Evolutionary conservation across 2,888 invertebrate species (phyloP).

Genomic region (Drosophila vallismaia): DNA sequence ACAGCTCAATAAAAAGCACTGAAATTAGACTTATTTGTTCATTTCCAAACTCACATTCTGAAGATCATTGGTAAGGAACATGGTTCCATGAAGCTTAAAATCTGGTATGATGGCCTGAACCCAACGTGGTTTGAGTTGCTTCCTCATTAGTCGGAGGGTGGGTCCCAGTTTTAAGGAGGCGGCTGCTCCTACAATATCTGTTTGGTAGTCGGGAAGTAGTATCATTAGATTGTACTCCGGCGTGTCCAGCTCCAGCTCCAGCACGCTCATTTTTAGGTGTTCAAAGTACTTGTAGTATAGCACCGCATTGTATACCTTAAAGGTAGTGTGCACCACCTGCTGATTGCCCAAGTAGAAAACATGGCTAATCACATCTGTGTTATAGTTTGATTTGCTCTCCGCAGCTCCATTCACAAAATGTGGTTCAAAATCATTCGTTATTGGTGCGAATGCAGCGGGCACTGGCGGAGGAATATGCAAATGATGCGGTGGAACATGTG

Average conservation of each 20-base stretch:
- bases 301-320: slow-evolving; percentile 90
- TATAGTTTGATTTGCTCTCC: slow-evolving; percentile 74
- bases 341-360: slow-evolving; percentile 84
- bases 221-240: slow-evolving; percentile 91
- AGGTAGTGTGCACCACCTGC: slow-evolving; percentile 86
- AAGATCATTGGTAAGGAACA: slow-evolving; percentile 91
- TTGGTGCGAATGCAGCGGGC: slow-evolving; percentile 58
- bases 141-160: slow-evolving; percentile 88
- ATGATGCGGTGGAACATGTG: slow-evolving; percentile 54
- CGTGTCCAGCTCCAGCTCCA: slow-evolving; percentile 92
- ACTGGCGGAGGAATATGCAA: slow-evolving; percentile 52
- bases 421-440: slow-evolving; percentile 71
- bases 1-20: slow-evolving; percentile 2
- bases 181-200: slow-evolving; percentile 87
- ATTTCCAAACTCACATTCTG: slow-evolving; percentile 87
- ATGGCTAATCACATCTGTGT: slow-evolving; percentile 81
- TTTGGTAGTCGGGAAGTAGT: slow-evolving; percentile 88
- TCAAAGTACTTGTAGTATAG: slow-evolving; percentile 90
- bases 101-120: slow-evolving; percentile 92
- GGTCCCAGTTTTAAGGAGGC: slow-evolving; percentile 86
- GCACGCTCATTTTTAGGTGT: slow-evolving; percentile 88
- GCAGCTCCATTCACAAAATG: slow-evolving; percentile 58
- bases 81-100: slow-evolving; percentile 91
- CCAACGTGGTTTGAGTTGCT: slow-evolving; percentile 88
- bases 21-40: neutral